Base-by-base conservation (phyloP, 2,113 vertebrate genomes). In the Otis tarda region DNA sequence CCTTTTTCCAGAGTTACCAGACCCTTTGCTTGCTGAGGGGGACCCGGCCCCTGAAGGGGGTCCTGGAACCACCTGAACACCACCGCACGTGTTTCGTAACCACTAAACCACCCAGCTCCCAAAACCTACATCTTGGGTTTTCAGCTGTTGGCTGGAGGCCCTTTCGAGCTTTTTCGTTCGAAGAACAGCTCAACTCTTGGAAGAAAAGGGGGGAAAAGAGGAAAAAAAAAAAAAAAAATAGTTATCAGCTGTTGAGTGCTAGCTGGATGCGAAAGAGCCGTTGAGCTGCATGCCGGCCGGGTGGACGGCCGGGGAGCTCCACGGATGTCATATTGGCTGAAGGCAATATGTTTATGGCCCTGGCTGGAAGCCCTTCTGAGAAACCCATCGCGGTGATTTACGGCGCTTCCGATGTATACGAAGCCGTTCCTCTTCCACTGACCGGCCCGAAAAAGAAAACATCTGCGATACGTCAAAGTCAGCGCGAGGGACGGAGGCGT, bases 301-400 rank as follows among this genome's bases (percentile, higher is more conserved):
- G 82, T 33, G 68, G 91, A 76, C 0, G 9, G 89, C 83, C 49
- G 8, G 78, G 88, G 91, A 94, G 90, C 95, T 89, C 85, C 85
- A 8, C 5, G 84, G 91, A 95, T 93, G 85, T 94, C 95, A 52
- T 49, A 19, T 57, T 94, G 87, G 93, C 93, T 25, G 4, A 69
- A 85, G 61, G 92, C 70, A 70, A 45, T 6, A 95, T 84, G 85
- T 90, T 94, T 94, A 80, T 85, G 92, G 83, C 61, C 77, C 75
- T 45, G 55, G 80, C 83, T 83, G 89, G 93, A 95, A 93, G 75
- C 88, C 87, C 81, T 96, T 93, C 94, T 93, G 90, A 95, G 93
- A 69, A 95, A 90, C 56, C 85, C 85, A 87, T 71, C 16, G 28
- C 49, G 0, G 75, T 96, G 87, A 96, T 87, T 94, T 91, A 91